A percentile compares a stretch with the other conserved stretches of the same genome.
Evolutionary conservation across 2,797 vertebrate genomes (phyloP).

Genomic region (Heterohyrax brucei): DNA sequence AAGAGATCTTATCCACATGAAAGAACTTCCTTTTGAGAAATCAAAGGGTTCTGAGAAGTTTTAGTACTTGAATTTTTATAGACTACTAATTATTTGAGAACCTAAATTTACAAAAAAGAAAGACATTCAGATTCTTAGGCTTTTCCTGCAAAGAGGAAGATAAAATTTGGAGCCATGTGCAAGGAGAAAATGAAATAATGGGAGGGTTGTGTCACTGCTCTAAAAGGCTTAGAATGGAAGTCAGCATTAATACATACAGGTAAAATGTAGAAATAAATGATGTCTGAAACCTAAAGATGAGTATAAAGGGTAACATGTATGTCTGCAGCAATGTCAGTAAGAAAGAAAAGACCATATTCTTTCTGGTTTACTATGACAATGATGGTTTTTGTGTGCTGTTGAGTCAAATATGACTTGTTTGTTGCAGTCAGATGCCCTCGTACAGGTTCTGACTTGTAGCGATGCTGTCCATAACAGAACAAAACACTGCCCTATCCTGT

Average conservation of each 20-base stretch:
- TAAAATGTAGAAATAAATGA: not conserved
- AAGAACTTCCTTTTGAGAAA: slow-evolving; percentile 16
- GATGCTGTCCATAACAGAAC: too few species aligned
- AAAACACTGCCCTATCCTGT: too few species aligned
- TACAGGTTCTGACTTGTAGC: too few species aligned
- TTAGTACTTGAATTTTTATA: slow-evolving; percentile 6
- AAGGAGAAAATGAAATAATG: slow-evolving; percentile 6
- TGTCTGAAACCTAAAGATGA: not conserved
- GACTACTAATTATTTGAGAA: slow-evolving; percentile 38
- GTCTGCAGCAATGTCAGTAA: not conserved
- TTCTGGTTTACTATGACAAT: not conserved
- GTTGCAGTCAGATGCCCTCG: too few species aligned
- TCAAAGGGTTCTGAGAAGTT: slow-evolving; percentile 4
- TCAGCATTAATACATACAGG: too few species aligned
- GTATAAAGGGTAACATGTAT: not conserved
- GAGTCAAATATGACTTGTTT: too few species aligned
- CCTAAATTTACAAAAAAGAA: not conserved
- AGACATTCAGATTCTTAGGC: not conserved
- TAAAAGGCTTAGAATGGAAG: slow-evolving; percentile 9
- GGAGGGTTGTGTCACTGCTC: not conserved
- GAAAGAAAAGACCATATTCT: slow-evolving; percentile 35
- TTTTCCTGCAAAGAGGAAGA: not conserved
- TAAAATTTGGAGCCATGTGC: not conserved
- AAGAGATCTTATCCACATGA: not conserved
- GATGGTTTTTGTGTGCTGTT: not conserved